Conservation (phyloP, 2,113 vertebrate species). For the Coreoperca whiteheadi region DNA sequence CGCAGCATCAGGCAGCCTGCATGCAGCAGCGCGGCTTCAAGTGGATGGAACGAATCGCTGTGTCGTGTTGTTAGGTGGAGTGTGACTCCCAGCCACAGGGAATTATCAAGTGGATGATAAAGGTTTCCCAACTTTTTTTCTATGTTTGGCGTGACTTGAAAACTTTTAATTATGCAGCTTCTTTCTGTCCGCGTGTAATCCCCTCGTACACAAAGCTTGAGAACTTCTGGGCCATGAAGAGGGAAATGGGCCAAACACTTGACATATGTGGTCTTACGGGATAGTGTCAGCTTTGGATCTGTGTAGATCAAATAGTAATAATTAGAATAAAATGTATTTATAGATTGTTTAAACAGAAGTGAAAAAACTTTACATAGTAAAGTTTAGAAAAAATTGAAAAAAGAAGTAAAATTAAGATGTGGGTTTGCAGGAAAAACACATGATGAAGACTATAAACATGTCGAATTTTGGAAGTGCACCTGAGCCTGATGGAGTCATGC, state of each 20-base stretch:
- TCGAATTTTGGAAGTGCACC: background rate
- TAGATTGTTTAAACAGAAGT: background rate
- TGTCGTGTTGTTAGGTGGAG: slow-evolving; percentile 29
- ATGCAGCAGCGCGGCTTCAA: background rate
- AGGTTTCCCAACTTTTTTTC: slow-evolving; percentile 19
- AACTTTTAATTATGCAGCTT: slow-evolving; percentile 42
- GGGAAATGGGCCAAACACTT: background rate
- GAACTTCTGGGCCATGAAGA: background rate
- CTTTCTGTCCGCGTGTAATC: slow-evolving; percentile 13
- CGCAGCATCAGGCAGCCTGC: background rate
- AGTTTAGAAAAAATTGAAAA: background rate
- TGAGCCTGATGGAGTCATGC: background rate
- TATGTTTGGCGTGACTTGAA: slow-evolving; percentile 12
- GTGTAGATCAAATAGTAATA: background rate
- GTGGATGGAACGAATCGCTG: slow-evolving; percentile 28
- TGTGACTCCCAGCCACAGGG: slow-evolving; percentile 27
- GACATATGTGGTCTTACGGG: background rate
- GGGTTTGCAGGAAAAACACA: background rate
- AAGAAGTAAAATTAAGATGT: background rate
- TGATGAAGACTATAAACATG: background rate
- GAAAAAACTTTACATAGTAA: no score
- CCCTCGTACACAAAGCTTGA: background rate
- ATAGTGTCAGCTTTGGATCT: background rate
- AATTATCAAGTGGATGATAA: slow-evolving; percentile 31
- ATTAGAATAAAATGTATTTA: background rate